Conservation (phyloP, 1,140 invertebrate genomes). For the Hylaeus anthracinus region DNA sequence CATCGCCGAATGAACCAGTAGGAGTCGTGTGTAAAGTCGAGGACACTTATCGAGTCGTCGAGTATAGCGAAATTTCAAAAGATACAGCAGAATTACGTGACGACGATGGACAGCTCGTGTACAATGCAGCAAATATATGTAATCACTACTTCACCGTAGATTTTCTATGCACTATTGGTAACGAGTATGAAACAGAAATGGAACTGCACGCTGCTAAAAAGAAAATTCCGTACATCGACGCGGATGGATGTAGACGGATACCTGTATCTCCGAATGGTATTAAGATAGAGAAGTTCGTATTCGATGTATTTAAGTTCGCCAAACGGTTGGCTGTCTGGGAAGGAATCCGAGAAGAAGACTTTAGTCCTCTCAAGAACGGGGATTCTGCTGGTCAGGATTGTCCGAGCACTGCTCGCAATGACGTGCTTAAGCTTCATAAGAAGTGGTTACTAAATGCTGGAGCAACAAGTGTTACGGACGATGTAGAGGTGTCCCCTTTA, state of each 20-base stretch:
- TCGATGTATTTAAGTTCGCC: conserved; percentile 98
- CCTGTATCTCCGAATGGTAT: conserved; percentile 96
- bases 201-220: conserved; percentile 98
- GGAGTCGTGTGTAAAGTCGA: conserved; percentile 97
- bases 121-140: conserved; percentile 98
- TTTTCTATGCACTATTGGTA: conserved; percentile 88
- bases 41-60: conserved; percentile 95
- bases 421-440: conserved; percentile 91
- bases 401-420: conserved; percentile 90
- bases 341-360: conserved; percentile 95
- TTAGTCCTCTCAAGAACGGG: conserved; percentile 98
- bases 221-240: conserved; percentile 95
- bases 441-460: conserved; percentile 92
- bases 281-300: conserved; percentile 99
- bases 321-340: conserved; percentile 96
- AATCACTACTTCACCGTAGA: conserved; percentile 97
- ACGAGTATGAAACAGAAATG: conserved; percentile 86
- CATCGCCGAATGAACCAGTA: conserved; percentile 94
- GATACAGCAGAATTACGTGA: conserved; percentile 92
- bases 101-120: conserved; percentile 90
- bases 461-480: conserved; percentile 85
- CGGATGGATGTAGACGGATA: conserved; percentile 86
- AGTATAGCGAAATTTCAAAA: conserved; percentile 97
- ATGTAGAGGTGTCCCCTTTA: conserved; percentile 95
- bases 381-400: conserved; percentile 94